These are phyloP conservation scores for Anthonomus grandis DNA, from an alignment of 1,140 invertebrate genomes.

Conservation along the genomic window DNA sequence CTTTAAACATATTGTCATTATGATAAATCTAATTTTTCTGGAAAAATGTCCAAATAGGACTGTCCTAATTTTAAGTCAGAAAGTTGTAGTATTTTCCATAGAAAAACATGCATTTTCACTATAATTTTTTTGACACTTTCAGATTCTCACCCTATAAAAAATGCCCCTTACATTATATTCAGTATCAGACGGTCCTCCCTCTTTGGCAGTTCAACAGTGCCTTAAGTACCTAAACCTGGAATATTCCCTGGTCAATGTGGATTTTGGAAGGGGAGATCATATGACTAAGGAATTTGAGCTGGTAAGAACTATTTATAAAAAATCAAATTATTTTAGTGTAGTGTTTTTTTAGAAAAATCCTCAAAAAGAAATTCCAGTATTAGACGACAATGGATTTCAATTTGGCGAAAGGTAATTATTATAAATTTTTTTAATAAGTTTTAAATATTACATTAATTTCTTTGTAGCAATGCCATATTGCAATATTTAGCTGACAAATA, in stretches of 20 bases:
- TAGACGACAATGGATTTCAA: constrained; percentile 69
- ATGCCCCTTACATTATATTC: constrained; percentile 62
- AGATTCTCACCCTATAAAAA: constrained; percentile 3
- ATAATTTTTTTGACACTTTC: no score
- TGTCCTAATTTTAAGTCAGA: no score
- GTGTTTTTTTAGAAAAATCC: constrained; percentile 62
- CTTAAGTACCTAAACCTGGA: constrained; percentile 62
- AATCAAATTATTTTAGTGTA: no score
- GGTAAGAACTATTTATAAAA: no score
- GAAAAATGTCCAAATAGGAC: no score
- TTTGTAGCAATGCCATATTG: constrained; percentile 65
- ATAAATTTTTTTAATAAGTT: background rate
- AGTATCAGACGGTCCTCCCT: constrained; percentile 72
- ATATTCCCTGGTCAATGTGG: constrained; percentile 62
- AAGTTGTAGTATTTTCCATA: no score
- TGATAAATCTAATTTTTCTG: no score
- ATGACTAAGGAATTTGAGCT: constrained; percentile 65
- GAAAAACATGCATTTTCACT: no score
- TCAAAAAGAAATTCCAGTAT: constrained; percentile 74
- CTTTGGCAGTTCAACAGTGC: constrained; percentile 65
- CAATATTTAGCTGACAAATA: constrained; percentile 76
- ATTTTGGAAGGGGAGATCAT: constrained; percentile 67
- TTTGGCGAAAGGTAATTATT: constrained; percentile 61
- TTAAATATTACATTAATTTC: background rate
- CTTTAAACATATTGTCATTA: no score